Evolutionary conservation across 1,140 invertebrate species (phyloP).

Genomic region (Potamilus streckersoni): DNA sequence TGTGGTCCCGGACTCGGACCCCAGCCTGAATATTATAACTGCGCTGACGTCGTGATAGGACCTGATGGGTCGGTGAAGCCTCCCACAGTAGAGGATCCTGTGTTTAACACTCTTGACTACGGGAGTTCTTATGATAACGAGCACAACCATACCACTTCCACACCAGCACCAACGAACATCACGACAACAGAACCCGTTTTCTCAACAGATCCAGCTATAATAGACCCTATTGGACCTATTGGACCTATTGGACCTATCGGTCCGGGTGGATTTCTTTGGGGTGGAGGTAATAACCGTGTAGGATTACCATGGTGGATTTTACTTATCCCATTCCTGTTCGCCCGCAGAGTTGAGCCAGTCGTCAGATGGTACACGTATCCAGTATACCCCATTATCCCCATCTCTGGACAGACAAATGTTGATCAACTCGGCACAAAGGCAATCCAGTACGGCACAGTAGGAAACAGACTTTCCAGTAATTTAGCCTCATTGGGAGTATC

Average conservation of each 20-base stretch:
- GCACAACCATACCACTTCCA: background rate
- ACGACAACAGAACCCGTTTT: background rate
- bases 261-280: background rate
- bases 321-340: slow-evolving; percentile 16
- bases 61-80: slow-evolving; percentile 19
- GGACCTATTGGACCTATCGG: background rate
- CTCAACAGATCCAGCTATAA: background rate
- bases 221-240: background rate
- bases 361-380: no score
- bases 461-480: no score
- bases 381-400: no score
- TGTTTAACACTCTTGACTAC: slow-evolving; percentile 14
- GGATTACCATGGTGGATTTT: slow-evolving; percentile 8
- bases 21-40: slow-evolving; percentile 26
- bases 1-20: slow-evolving; percentile 22
- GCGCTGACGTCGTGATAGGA: slow-evolving; percentile 31
- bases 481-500: no score
- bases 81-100: slow-evolving; percentile 17
- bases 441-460: no score
- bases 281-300: background rate
- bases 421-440: no score
- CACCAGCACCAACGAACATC: background rate
- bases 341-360: background rate
- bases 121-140: slow-evolving; percentile 26
- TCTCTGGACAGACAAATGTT: no score